These are phyloP conservation scores for Rhabdornis inornatus DNA, from an alignment of 2,113 vertebrate genomes.

Conservation along the genomic window DNA sequence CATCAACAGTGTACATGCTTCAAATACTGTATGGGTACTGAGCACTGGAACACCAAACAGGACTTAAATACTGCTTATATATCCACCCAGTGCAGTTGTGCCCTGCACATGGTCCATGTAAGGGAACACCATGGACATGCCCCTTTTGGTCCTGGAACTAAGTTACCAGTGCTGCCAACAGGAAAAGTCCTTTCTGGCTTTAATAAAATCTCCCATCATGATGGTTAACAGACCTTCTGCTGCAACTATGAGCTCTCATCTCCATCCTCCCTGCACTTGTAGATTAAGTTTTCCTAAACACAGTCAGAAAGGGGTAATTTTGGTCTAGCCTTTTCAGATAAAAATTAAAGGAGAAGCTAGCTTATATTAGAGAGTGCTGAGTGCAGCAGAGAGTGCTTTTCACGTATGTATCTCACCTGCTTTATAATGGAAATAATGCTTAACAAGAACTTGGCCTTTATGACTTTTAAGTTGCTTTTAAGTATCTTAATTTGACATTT, in stretches of 20 bases:
- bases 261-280: not conserved
- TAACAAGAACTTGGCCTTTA: not conserved
- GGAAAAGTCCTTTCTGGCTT: not conserved
- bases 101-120: not conserved
- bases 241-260: not conserved
- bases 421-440: not conserved
- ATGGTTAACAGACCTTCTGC: not conserved
- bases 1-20: not conserved
- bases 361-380: not conserved
- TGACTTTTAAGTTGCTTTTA: slow-evolving; percentile 42
- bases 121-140: not conserved
- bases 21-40: not conserved
- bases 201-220: not conserved
- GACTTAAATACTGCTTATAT: not conserved
- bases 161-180: not conserved
- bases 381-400: not conserved
- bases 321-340: not conserved
- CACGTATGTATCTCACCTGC: not conserved
- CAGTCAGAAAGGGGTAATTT: not conserved
- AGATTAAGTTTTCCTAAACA: not conserved
- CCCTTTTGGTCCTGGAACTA: not conserved
- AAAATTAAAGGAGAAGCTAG: not conserved
- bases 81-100: not conserved
- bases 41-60: not conserved
- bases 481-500: not conserved